phyloP scores from a whole-genome alignment of 2,888 invertebrate species.

The Ecliptopera silaceata region DNA sequence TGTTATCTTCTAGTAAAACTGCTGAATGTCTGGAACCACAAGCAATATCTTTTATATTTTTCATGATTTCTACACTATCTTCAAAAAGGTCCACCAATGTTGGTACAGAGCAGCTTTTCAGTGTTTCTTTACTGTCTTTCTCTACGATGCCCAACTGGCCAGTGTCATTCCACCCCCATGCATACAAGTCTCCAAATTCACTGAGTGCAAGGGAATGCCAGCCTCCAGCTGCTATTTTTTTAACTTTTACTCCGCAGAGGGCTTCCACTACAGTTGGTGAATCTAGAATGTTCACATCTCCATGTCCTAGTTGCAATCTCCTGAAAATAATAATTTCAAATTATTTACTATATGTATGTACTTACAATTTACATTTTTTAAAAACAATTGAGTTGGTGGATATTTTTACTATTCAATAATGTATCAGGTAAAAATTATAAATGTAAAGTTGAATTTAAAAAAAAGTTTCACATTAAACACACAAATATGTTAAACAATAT shows the following conservation, averaged over 20 bases:
- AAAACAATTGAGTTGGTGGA: too few relatives aligned
- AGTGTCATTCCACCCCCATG: conserved; percentile 96
- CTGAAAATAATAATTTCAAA: conserved; percentile 81
- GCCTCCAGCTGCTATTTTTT: conserved; percentile 89
- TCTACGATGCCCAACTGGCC: conserved; percentile 90
- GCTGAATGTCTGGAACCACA: conserved; percentile 92
- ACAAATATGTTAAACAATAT: too few relatives aligned
- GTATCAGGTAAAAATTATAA: too few relatives aligned
- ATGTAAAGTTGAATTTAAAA: too few relatives aligned
- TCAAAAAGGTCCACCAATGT: conserved; percentile 65
- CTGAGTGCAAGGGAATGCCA: conserved; percentile 94
- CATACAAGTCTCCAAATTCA: conserved; percentile 91
- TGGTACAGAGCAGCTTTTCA: conserved; percentile 60
- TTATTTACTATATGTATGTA: not conserved
- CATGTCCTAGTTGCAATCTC: conserved; percentile 94
- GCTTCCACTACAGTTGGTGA: conserved; percentile 87
- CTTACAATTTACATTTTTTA: too few relatives aligned
- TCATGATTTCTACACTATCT: conserved; percentile 67
- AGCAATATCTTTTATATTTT: conserved; percentile 83
- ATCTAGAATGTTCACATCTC: conserved; percentile 84
- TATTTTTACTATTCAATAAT: too few relatives aligned
- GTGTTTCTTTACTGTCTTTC: conserved; percentile 42
- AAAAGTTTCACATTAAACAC: too few relatives aligned
- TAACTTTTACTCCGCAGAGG: conserved; percentile 89
- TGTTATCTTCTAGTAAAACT: conserved; percentile 85